Conservation (phyloP, 2,797 vertebrate species). For the Nyctibius grandis region DNA sequence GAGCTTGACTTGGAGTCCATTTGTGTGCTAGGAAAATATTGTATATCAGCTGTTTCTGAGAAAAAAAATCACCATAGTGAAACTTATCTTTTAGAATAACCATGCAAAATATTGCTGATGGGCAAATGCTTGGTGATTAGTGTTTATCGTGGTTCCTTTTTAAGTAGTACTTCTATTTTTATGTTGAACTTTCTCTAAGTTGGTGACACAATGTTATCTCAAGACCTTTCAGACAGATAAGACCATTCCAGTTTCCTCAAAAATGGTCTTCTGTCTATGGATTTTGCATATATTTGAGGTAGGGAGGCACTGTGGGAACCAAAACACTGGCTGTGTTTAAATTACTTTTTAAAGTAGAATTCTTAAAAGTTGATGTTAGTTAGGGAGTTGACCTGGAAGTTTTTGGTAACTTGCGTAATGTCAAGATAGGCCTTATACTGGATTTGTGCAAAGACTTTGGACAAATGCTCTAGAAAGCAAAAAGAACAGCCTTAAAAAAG, state of each 20-base stretch:
- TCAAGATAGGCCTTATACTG: not conserved
- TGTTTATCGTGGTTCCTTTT: not conserved
- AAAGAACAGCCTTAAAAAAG: not conserved
- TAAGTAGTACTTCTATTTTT: constrained; percentile 34
- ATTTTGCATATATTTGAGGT: not conserved
- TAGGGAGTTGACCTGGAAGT: not conserved
- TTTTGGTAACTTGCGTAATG: not conserved
- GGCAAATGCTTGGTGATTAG: not conserved
- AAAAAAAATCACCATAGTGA: not conserved
- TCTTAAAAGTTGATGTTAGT: not conserved
- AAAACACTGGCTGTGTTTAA: not conserved
- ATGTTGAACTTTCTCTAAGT: constrained; percentile 12
- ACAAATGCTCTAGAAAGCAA: not conserved
- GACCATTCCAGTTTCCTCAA: not conserved
- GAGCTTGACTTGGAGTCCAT: not conserved
- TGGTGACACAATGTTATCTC: constrained; percentile 47
- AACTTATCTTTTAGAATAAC: not conserved
- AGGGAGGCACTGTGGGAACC: not conserved
- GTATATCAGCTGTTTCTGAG: not conserved
- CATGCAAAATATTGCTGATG: not conserved
- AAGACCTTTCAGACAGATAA: constrained; percentile 16
- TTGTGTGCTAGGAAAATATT: not conserved
- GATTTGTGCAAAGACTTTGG: not conserved
- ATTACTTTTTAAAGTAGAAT: not conserved
- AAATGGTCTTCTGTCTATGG: not conserved